Evolutionary conservation across 2,888 invertebrate genomes (phyloP), one percentile per base, ranked within the genome.

Genomic region (Oxytorus armatus): DNA sequence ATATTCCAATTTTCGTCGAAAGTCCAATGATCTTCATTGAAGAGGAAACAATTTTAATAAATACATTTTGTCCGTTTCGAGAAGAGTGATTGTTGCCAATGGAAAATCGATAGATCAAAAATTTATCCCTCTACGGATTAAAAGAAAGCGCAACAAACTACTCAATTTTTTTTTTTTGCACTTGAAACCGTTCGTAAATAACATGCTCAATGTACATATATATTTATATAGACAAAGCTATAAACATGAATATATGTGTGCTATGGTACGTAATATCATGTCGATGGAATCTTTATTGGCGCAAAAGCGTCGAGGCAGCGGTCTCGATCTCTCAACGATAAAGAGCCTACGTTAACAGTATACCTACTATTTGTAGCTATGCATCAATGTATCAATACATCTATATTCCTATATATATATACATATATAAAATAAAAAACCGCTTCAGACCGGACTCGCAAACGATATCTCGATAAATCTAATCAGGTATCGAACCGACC

Each of bases 221-320:
- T 39, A 39, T 39, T 1, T 10, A 39, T 39, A 53, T 53, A 53
- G 3, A 53, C 11, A 53, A 18, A 25, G 5, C 14, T 49, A 16
- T 16, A 53, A 23, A 53, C n/a, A 11, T 25, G 25, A 2, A 53
- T 53, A 53, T 55, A 61, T 51, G n/a, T n/a, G n/a, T n/a, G 49
- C 61, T 72, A 42, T 23, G 42, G 49, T 65, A 49, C 49, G 36
- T 18, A 21, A 66, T 51, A 66, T 66, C 36, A 51, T 72, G 72
- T 66, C 72, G 72, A 77, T 77, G 59, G 66, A 66, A 78, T 78
- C 77, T 78, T 78, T 78, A 78, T 78, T 78, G 72, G 51, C 39
- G 65, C 33, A n/a, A 47, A 66, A 74, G 63, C 74, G 55, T 63
- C 49, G 70, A 66, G 61, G 66, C 66, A 21, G 51, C 21, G 66